Evolutionary conservation across 2,113 vertebrate species (phyloP), one percentile per base, ranked within the genome.

Genomic region (Periophthalmodon schlosseri): DNA sequence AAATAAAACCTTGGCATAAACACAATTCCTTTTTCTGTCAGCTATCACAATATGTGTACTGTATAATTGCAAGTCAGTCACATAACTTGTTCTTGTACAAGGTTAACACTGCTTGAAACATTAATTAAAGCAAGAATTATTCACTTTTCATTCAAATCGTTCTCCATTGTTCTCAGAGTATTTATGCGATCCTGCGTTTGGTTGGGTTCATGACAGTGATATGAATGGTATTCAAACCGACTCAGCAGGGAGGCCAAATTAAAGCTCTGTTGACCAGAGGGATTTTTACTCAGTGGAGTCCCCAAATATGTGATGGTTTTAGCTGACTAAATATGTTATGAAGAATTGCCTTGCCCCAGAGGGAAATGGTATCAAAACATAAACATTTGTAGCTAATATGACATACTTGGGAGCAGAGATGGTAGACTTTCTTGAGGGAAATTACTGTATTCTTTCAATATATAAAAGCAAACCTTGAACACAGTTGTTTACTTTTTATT

Each of bases 191-290:
- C 60, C 65, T 72, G 80, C 74, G 68, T 84, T 71, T 72, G 69
- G 72, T 76, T 82, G 81, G 50, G 81, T 76, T 87, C 88, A 70
- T 87, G 86, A 89, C 84, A 87, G 73, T 76, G 14, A 77, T 76
- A 44, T 87, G 86, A 88, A 80, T 73, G 47, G 64, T 84, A 68
- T 87, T 90, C 71, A 83, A 86, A 85, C 78, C 63, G 75, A 76
- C 79, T 49, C 86, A 0, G 82, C 79, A 58, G 85, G 84, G 82
- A 66, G 52, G 78, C 72, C 69, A 76, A 77, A 83, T 88, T 78
- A 88, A 87, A 87, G 23, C 52, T 34, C 72, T 49, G 34, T 86
- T 89, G 86, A 86, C 86, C 77, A 75, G 85, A 87, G 58, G 57
- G 70, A 24, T 82, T 87, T 86, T 88, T 80, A 86, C 72, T 79